Base-by-base conservation (phyloP, 2,888 invertebrate genomes). In the Acanthococcus lagerstroemiae region DNA sequence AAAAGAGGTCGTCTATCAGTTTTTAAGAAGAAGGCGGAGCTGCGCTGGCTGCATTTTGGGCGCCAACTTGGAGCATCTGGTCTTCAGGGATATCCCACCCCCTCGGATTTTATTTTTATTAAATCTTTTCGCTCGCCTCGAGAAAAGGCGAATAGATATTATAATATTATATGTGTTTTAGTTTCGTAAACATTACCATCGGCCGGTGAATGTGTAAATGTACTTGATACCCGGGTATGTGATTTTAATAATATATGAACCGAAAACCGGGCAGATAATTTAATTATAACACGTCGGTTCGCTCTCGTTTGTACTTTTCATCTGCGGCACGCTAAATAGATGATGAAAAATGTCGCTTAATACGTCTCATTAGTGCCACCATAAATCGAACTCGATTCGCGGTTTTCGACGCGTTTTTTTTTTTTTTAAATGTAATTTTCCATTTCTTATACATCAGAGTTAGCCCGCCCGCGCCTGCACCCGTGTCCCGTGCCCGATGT, bases 1-100 rank as follows among this genome's bases (percentile, higher is more conserved):
- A 27, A 27, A 60, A 60, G 60, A 60, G 60, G 60, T 60, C 60
- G 60, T 60, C 60, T 60, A 60, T 60, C 46, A 60, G 60, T 46
- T 45, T 60, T 60, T 58, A 46, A 46, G 48, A n/a, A 60, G 46
- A 45, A 19, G 60, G 60, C 60, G 60, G 60, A 60, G 60, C 48
- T 60, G 60, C 60, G 48, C 48, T 60, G n/a, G n/a, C n/a, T n/a
- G n/a, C n/a, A n/a, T 60, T 58, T 60, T 60, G 60, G 60, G 60
- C 60, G 60, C 60, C 60, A 60, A 60, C 60, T 60, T 60, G 48
- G 37, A n/a, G 19, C 60, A 60, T 60, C 45, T 60, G 60, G 60
- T 60, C 46, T 60, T 45, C 26, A 46, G 45, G 60, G 25, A 60
- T 48, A 60, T 60, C 15, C 19, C 60, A 46, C 48, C 46, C 60